Evolutionary conservation across 1,140 invertebrate species (phyloP).

Genomic region (Lutraria rhynchaena): DNA sequence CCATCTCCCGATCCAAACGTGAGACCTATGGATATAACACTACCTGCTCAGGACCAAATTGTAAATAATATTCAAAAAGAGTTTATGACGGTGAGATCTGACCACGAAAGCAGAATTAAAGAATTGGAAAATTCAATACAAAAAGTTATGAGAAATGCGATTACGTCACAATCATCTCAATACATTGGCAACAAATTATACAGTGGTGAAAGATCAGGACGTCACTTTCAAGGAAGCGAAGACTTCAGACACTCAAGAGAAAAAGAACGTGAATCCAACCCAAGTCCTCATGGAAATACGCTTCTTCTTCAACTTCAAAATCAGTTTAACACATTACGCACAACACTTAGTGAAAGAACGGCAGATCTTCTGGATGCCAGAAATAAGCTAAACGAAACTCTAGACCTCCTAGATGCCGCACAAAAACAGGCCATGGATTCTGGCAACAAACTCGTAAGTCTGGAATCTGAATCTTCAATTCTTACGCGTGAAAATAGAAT

Average conservation of each 20-base stretch:
- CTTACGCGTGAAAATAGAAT: conserved; percentile 40
- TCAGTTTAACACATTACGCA: conserved; percentile 41
- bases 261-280: not conserved
- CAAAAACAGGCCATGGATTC: conserved; percentile 44
- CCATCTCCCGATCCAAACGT: not conserved
- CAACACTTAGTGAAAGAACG: conserved; percentile 32
- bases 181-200: not conserved
- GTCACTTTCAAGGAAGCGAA: not conserved
- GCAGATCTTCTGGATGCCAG: conserved; percentile 36
- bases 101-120: conserved; percentile 50
- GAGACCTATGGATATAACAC: not conserved
- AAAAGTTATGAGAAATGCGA: conserved; percentile 30
- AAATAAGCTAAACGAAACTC: conserved; percentile 51
- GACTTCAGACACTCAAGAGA: not conserved
- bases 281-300: not conserved
- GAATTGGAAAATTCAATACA: conserved; percentile 54
- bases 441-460: conserved; percentile 11
- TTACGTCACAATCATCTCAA: not conserved
- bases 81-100: conserved; percentile 36
- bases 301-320: conserved; percentile 42
- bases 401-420: conserved; percentile 33
- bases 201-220: not conserved
- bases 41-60: not conserved
- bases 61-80: conserved; percentile 37
- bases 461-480: conserved; percentile 25